These are phyloP conservation scores for Bambusicola thoracicus DNA, from an alignment of 2,113 vertebrate species.

Conservation along the genomic window DNA sequence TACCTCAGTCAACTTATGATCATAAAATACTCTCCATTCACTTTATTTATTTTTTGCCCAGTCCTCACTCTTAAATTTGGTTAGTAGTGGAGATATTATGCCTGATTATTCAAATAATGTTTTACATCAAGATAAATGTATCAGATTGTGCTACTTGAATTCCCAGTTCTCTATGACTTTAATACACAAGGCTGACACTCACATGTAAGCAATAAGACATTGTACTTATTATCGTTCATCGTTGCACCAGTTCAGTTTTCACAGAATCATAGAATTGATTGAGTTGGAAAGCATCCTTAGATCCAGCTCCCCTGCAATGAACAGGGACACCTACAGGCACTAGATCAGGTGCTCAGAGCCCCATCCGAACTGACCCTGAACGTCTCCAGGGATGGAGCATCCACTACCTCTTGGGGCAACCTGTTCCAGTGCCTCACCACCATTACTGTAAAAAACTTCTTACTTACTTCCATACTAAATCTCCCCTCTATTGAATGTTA, in stretches of 20 bases:
- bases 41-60: not conserved
- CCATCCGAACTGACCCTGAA: no score
- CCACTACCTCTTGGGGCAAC: no score
- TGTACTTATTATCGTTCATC: accelerated
- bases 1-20: not conserved
- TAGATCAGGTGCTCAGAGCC: no score
- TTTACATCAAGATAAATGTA: not conserved
- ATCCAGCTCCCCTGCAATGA: no score
- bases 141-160: not conserved
- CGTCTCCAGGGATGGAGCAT: no score
- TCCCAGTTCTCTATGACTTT: not conserved
- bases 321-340: no score
- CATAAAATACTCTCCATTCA: not conserved
- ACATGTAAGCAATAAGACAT: not conserved
- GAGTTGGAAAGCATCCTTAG: no score
- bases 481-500: no score
- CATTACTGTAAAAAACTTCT: no score
- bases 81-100: not conserved
- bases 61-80: not conserved
- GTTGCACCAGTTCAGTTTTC: not conserved
- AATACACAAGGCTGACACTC: not conserved
- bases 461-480: no score
- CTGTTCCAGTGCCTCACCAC: no score
- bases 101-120: not conserved
- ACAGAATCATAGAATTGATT: no score